Conservation (phyloP, 2,888 invertebrate genomes). For the Drosophila sordidula region DNA sequence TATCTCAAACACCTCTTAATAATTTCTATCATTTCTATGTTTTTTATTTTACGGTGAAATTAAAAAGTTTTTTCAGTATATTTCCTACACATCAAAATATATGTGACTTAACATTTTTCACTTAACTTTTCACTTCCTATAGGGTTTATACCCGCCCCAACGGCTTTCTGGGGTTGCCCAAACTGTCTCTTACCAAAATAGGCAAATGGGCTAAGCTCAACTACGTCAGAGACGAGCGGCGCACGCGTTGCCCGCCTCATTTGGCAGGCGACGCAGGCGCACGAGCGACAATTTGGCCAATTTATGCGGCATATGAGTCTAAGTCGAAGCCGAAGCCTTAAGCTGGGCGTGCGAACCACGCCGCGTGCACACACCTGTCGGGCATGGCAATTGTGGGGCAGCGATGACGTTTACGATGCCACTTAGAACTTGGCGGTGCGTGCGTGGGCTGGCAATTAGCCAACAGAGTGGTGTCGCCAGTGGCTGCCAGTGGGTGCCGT, state of each 20-base stretch:
- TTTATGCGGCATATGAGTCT: slow-evolving; percentile 48
- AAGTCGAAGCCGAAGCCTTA: slow-evolving; percentile 4
- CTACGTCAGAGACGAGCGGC: slow-evolving; percentile 46
- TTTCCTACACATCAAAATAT: too few species aligned
- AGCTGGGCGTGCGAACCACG: slow-evolving; percentile 65
- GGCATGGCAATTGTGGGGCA: slow-evolving; percentile 47
- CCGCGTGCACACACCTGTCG: slow-evolving; percentile 23
- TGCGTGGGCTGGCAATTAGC: neutral
- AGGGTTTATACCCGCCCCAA: neutral
- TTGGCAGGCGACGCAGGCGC: slow-evolving; percentile 51
- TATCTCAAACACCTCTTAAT: too few species aligned
- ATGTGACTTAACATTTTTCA: too few species aligned
- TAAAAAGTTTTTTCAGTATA: too few species aligned
- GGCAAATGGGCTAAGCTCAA: slow-evolving; percentile 44
- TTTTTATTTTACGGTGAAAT: too few species aligned
- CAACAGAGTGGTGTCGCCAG: neutral
- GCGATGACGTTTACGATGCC: slow-evolving; percentile 33
- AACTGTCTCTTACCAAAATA: slow-evolving; percentile 18
- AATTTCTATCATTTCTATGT: too few species aligned
- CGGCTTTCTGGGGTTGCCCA: slow-evolving; percentile 43
- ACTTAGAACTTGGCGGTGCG: slow-evolving; percentile 26
- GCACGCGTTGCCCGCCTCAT: slow-evolving; percentile 65
- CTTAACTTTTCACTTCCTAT: too few species aligned
- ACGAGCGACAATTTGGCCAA: slow-evolving; percentile 29
- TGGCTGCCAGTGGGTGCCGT: slow-evolving; percentile 9